A percentile compares a stretch with the other conserved stretches of the same genome.
Evolutionary conservation across 1,140 invertebrate species (phyloP).

Genomic region (Steinernema feltiae): DNA sequence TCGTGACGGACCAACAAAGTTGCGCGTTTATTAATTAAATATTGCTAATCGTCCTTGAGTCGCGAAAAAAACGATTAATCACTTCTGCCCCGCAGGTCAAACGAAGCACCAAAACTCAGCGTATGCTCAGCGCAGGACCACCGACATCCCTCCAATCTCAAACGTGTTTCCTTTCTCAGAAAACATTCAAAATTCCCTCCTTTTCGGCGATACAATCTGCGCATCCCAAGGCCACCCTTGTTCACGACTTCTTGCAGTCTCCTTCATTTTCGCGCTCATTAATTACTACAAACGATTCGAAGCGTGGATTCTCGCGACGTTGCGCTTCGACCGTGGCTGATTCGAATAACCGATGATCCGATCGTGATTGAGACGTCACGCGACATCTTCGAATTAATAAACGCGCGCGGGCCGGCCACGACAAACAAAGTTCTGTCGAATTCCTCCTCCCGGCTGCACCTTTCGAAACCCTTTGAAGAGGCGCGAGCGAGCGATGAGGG

Average conservation of each 20-base stretch:
- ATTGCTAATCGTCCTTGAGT: slow-evolving; percentile 8
- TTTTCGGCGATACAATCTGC: not conserved
- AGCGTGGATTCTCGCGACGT: not conserved
- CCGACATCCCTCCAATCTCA: not conserved
- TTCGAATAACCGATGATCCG: not conserved
- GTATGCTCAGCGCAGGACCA: too few relatives aligned
- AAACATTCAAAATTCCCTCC: not conserved
- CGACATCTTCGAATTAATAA: not conserved
- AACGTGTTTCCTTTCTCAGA: not conserved
- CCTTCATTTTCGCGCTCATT: not conserved
- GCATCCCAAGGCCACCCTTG: not conserved
- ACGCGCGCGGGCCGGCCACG: not conserved
- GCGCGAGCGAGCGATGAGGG: too few relatives aligned
- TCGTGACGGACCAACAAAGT: not conserved
- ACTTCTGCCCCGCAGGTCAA: not conserved
- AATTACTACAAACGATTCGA: not conserved
- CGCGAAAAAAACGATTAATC: not conserved
- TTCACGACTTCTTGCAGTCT: not conserved
- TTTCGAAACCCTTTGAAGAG: too few relatives aligned
- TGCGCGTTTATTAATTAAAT: not conserved
- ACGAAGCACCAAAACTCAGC: not conserved
- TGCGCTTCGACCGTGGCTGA: too few relatives aligned
- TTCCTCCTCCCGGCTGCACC: not conserved
- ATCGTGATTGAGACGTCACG: not conserved
- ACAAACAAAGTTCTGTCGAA: not conserved